These are phyloP conservation scores for Sinodicranocentrus sp. DNA, from an alignment of 2,888 invertebrate genomes.

Conservation along the genomic window DNA sequence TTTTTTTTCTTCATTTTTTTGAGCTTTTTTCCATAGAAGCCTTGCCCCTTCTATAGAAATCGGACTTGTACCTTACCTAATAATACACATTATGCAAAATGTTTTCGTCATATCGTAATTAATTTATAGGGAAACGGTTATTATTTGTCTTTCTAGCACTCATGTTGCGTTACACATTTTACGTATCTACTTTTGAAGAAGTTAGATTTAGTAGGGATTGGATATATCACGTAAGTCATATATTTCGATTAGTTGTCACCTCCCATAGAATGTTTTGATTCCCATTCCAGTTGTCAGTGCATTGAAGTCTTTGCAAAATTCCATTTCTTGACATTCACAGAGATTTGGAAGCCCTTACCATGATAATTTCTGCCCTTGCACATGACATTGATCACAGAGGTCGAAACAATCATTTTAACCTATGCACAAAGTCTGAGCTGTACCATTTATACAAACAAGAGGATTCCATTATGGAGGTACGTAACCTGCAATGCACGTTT, in stretches of 20 bases:
- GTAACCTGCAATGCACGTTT: neutral
- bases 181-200: conserved; percentile 52
- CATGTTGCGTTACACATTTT: conserved; percentile 61
- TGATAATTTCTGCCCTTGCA: conserved; percentile 51
- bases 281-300: too few species aligned
- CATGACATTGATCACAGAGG: conserved; percentile 67
- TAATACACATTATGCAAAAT: conserved; percentile 2
- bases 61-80: too few species aligned
- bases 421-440: conserved; percentile 42
- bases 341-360: conserved; percentile 54
- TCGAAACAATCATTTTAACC: conserved; percentile 53
- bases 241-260: too few species aligned
- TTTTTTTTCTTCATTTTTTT: too few species aligned
- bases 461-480: conserved; percentile 54
- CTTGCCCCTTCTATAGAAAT: too few species aligned
- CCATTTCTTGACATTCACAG: too few species aligned
- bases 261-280: too few species aligned
- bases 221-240: conserved; percentile 46
- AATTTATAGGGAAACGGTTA: neutral
- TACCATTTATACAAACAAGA: conserved; percentile 61
- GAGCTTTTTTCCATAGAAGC: too few species aligned
- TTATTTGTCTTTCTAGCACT: conserved; percentile 26
- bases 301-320: too few species aligned
- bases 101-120: neutral
- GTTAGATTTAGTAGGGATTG: conserved; percentile 29